A percentile compares a stretch with the other conserved stretches of the same genome.
These are phyloP conservation scores for Metridium senile DNA, from an alignment of 92 coral and sea anemone genomes.

Conservation along the genomic window DNA sequence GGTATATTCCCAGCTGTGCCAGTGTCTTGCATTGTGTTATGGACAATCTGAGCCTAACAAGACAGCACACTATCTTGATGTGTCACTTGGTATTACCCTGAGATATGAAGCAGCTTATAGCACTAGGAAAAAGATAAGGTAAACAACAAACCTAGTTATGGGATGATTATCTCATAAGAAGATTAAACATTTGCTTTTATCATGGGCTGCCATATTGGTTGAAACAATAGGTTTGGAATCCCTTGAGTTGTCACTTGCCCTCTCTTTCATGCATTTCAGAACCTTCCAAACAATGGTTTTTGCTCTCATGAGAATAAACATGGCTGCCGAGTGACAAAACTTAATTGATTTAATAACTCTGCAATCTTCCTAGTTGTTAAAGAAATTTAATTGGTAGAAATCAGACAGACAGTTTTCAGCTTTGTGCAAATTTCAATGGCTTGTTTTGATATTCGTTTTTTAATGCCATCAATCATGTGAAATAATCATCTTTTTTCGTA, in stretches of 20 bases:
- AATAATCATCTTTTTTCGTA: not conserved
- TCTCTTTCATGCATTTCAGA: too few relatives aligned
- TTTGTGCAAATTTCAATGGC: too few relatives aligned
- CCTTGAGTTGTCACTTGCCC: too few relatives aligned
- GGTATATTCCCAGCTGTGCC: constrained; percentile 75
- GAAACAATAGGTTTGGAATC: too few relatives aligned
- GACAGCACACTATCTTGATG: constrained; percentile 73
- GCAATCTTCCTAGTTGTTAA: too few relatives aligned
- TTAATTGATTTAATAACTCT: too few relatives aligned
- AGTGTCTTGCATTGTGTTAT: constrained; percentile 73
- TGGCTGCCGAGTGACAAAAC: too few relatives aligned
- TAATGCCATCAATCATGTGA: not conserved
- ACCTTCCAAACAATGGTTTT: too few relatives aligned
- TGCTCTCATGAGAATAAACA: too few relatives aligned
- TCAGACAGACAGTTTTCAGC: too few relatives aligned
- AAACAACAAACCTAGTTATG: not conserved
- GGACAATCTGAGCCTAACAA: constrained; percentile 58
- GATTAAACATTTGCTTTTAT: not conserved
- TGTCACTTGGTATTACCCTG: constrained; percentile 71
- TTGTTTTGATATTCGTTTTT: not conserved
- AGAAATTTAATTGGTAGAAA: too few relatives aligned
- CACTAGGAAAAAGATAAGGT: constrained; percentile 87
- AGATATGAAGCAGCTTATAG: constrained; percentile 83
- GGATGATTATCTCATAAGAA: not conserved
- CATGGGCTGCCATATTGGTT: too few relatives aligned